Percentiles rank a stretch among this genome's conserved stretches.
Conservation (phyloP, 2,888 invertebrate species). For the Ceraclea dissimilis region DNA sequence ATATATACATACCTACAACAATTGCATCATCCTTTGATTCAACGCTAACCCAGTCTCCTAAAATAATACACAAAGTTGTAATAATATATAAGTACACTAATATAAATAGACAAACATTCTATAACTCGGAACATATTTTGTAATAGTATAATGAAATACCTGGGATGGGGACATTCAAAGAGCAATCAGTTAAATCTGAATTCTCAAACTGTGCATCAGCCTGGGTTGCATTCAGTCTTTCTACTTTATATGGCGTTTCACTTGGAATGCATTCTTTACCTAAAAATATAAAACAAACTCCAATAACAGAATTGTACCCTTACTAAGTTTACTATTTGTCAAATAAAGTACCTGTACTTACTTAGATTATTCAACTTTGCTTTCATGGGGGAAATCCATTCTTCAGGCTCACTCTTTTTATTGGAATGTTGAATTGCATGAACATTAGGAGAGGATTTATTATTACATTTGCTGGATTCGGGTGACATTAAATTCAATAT, state of each 20-base stretch:
- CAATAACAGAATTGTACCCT: too few relatives aligned
- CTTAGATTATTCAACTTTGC: constrained; percentile 17
- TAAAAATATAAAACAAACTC: constrained; percentile 13
- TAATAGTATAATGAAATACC: constrained; percentile 15
- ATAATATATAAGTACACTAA: too few relatives aligned
- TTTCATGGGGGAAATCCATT: constrained; percentile 22
- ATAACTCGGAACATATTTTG: too few relatives aligned
- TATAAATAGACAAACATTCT: too few relatives aligned
- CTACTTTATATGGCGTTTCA: constrained; percentile 16
- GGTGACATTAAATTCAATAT: constrained; percentile 22
- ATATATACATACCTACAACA: neutral
- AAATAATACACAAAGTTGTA: constrained; percentile 10
- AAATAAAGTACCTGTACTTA: constrained; percentile 6
- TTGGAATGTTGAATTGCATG: neutral
- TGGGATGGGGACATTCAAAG: constrained; percentile 17
- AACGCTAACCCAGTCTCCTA: constrained; percentile 23
- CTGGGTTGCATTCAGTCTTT: neutral
- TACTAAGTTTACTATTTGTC: neutral
- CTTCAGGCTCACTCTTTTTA: neutral
- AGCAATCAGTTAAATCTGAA: constrained; percentile 10
- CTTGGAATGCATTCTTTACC: constrained; percentile 23
- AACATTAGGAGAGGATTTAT: neutral
- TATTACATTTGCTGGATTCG: constrained; percentile 1
- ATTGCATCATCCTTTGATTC: constrained; percentile 15
- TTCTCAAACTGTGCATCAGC: constrained; percentile 5